Evolutionary conservation across 1,140 invertebrate species (phyloP).

Genomic region (Drosophila aff.): DNA sequence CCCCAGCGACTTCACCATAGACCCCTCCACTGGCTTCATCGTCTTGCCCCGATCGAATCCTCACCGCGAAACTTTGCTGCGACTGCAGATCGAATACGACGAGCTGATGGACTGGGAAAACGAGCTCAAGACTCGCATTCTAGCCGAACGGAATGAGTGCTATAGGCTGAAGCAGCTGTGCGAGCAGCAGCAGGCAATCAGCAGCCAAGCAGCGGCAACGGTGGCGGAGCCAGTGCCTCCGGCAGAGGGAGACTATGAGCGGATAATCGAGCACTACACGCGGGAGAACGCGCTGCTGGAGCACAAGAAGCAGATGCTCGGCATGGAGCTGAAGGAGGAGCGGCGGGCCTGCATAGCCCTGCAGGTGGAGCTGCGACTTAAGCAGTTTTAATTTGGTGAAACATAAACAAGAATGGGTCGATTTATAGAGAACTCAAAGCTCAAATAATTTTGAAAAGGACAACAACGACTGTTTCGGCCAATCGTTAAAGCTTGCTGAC

Average conservation of each 20-base stretch:
- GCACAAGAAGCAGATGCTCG: constrained; percentile 88
- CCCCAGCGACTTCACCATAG: constrained; percentile 50
- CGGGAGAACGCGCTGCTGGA: constrained; percentile 89
- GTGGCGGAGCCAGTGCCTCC: constrained; percentile 70
- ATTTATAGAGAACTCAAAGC: constrained; percentile 15
- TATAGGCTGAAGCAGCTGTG: constrained; percentile 87
- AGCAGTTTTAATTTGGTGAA: constrained; percentile 68
- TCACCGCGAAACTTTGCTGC: constrained; percentile 87
- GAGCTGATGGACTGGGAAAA: constrained; percentile 89
- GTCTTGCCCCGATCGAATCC: constrained; percentile 78
- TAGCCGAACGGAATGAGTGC: constrained; percentile 89
- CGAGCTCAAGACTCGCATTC: constrained; percentile 88
- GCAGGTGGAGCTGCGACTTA: constrained; percentile 86
- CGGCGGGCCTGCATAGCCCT: constrained; percentile 88
- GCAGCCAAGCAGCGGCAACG: constrained; percentile 52
- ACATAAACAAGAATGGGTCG: constrained; percentile 24
- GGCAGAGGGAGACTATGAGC: constrained; percentile 85
- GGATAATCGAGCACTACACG: constrained; percentile 85
- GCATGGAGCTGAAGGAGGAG: constrained; percentile 89
- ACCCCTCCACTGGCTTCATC: constrained; percentile 61
- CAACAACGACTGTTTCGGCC: background rate
- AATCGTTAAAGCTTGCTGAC: background rate
- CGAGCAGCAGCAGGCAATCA: constrained; percentile 75
- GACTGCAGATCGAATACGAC: constrained; percentile 88
- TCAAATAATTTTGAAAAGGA: constrained; percentile 20